A percentile compares a stretch with the other conserved stretches of the same genome.
These are phyloP conservation scores for Urocolius indicus DNA, from an alignment of 2,113 vertebrate species.

Conservation along the genomic window DNA sequence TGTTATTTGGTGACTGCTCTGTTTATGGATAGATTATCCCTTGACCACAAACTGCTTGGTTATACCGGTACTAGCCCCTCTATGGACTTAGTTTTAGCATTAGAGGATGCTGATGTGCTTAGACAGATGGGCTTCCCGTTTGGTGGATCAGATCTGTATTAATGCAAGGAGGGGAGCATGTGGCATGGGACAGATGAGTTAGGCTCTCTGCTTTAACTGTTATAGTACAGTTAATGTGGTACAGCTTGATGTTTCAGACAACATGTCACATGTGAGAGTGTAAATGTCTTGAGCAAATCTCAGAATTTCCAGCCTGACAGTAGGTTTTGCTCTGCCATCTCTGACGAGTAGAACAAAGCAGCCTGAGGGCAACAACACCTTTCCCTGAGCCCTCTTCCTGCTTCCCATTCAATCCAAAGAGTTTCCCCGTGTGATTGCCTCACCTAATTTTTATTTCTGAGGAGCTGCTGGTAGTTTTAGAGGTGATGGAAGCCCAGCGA, in stretches of 20 bases:
- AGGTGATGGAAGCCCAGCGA: background rate
- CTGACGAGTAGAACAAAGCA: background rate
- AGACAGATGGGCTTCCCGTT: background rate
- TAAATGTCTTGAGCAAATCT: background rate
- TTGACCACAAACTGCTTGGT: background rate
- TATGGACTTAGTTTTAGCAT: background rate
- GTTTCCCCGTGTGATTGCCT: background rate
- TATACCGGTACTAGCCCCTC: fast-evolving
- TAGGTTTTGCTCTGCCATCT: background rate
- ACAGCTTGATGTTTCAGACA: background rate
- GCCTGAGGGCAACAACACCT: background rate
- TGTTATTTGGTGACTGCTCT: background rate
- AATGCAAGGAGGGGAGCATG: fast-evolving
- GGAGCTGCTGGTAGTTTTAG: background rate
- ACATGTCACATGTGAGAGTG: background rate
- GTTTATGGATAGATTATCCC: background rate
- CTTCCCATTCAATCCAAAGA: background rate
- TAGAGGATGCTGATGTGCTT: background rate
- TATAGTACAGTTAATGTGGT: background rate
- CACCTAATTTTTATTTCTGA: background rate
- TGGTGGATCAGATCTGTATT: background rate
- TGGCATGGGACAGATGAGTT: background rate
- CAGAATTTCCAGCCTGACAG: background rate
- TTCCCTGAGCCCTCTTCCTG: background rate
- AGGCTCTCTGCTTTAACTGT: background rate